phyloP scores from a whole-genome alignment of 2,797 vertebrate genomes.

The Chelmon rostratus region DNA sequence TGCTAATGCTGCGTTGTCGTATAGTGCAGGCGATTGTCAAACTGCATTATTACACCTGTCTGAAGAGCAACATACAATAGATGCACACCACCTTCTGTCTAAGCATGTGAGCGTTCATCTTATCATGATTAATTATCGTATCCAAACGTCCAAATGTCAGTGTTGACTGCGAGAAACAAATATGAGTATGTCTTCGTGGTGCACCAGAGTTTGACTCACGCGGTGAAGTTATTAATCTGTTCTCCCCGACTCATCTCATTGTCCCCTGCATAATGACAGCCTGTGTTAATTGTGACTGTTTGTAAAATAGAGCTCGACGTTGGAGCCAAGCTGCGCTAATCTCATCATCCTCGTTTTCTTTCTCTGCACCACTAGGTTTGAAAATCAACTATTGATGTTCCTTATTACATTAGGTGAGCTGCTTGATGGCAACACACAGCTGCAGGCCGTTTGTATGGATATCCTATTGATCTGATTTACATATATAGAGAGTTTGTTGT shows the following conservation, averaged over 20 bases:
- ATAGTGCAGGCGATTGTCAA: constrained; percentile 65
- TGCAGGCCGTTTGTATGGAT: constrained; percentile 86
- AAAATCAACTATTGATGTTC: constrained; percentile 90
- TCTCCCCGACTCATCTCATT: constrained; percentile 80
- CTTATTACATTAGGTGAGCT: constrained; percentile 84
- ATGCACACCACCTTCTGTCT: constrained; percentile 60
- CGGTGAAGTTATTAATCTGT: constrained; percentile 82
- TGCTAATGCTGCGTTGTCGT: constrained; percentile 66
- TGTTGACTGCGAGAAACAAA: constrained; percentile 75
- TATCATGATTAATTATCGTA: constrained; percentile 79
- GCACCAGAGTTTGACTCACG: constrained; percentile 76
- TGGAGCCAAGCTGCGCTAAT: constrained; percentile 83
- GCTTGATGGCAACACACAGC: constrained; percentile 85
- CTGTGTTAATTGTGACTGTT: constrained; percentile 86
- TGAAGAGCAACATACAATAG: constrained; percentile 65
- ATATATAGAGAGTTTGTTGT: constrained; percentile 85
- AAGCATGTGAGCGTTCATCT: constrained; percentile 44
- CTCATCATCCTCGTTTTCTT: constrained; percentile 84
- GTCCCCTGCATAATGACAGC: constrained; percentile 82
- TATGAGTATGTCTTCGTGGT: constrained; percentile 64
- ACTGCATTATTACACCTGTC: constrained; percentile 70
- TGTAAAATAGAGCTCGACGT: constrained; percentile 77
- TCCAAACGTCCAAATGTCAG: constrained; percentile 72
- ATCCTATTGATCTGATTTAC: constrained; percentile 89
- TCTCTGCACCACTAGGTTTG: constrained; percentile 83